Evolutionary conservation across 2,113 vertebrate genomes (phyloP).

Genomic region (Sander vitreus): DNA sequence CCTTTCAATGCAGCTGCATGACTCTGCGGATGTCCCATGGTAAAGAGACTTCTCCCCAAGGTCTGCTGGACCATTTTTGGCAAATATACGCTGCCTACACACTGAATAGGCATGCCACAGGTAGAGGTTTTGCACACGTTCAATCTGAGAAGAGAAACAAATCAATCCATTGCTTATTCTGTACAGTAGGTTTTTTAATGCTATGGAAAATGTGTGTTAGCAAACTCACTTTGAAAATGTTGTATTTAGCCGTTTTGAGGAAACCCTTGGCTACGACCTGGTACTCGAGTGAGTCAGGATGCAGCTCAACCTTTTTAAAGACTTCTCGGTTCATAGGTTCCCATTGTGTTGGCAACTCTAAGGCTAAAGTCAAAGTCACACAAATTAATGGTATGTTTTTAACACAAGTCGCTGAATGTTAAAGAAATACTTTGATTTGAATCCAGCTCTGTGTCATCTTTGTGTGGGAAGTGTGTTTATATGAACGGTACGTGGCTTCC

Average conservation of each 20-base stretch:
- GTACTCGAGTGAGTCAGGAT: constrained; percentile 29
- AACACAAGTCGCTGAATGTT: not conserved
- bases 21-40: constrained; percentile 64
- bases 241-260: constrained; percentile 33
- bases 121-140: constrained; percentile 76
- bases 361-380: not conserved
- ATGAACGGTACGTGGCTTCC: too few species aligned
- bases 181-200: not conserved
- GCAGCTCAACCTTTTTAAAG: constrained; percentile 61
- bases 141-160: constrained; percentile 65
- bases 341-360: constrained; percentile 53
- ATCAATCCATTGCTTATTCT: fast-evolving
- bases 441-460: too few species aligned
- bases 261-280: constrained; percentile 20
- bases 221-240: constrained; percentile 59
- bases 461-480: too few species aligned
- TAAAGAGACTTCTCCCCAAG: constrained; percentile 71
- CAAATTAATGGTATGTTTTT: fast-evolving
- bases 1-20: constrained; percentile 66
- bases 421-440: too few species aligned
- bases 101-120: constrained; percentile 65
- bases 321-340: constrained; percentile 39
- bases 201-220: not conserved
- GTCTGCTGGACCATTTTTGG: constrained; percentile 45
- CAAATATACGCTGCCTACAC: constrained; percentile 53